These are phyloP conservation scores for Tetranychus truncatus DNA, from an alignment of 2,888 invertebrate species.

Conservation along the genomic window DNA sequence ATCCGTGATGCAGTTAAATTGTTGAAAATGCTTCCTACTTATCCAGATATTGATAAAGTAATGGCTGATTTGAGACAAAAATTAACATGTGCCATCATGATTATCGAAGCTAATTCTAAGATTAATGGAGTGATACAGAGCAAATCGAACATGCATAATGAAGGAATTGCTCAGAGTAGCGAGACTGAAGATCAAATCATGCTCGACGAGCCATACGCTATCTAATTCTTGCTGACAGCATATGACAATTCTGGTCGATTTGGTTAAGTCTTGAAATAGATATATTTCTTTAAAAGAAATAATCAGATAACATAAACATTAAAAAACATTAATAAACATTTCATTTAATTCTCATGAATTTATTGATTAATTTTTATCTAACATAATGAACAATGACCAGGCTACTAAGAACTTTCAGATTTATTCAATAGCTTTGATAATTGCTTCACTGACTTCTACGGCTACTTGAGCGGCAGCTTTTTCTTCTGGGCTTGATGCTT, in stretches of 20 bases:
- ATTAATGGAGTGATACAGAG: background rate
- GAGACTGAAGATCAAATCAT: background rate
- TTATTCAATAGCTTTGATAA: slow-evolving; percentile 51
- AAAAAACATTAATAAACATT: background rate
- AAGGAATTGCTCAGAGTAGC: background rate
- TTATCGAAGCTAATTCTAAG: background rate
- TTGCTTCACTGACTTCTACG: slow-evolving; percentile 79
- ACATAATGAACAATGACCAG: background rate
- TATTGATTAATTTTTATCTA: slow-evolving; percentile 4
- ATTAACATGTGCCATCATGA: background rate
- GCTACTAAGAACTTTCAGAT: slow-evolving; percentile 21
- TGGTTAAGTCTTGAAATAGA: background rate
- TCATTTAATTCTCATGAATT: slow-evolving; percentile 1
- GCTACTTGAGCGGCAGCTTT: slow-evolving; percentile 79
- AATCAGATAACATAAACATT: background rate
- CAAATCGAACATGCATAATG: background rate
- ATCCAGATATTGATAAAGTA: background rate
- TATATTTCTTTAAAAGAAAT: background rate
- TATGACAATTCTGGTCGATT: too few species aligned
- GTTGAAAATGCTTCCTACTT: background rate
- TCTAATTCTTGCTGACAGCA: background rate
- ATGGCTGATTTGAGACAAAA: background rate
- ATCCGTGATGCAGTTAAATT: background rate
- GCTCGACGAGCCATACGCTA: background rate
- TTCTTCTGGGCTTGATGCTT: slow-evolving; percentile 64